Percentiles rank a stretch among this genome's conserved stretches.
phyloP scores from a whole-genome alignment of 1,140 invertebrate genomes.

The Procambarus virginalis region DNA sequence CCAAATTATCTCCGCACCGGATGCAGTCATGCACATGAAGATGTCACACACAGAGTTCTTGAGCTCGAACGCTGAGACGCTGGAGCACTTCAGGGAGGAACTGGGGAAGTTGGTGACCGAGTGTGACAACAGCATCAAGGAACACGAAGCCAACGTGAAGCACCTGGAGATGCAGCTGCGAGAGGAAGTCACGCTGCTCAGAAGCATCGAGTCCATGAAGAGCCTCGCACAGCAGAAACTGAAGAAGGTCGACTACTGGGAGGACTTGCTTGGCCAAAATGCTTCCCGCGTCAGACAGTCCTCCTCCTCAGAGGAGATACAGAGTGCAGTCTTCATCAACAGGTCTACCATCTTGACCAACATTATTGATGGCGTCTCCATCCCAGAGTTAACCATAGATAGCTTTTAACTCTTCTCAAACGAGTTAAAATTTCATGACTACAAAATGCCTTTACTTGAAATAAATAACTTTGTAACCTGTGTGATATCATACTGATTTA shows the following conservation, averaged over 20 bases:
- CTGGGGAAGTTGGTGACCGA: constrained; percentile 17
- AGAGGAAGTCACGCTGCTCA: constrained; percentile 11
- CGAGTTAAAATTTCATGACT: not conserved
- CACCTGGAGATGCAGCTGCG: not conserved
- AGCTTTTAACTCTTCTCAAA: not conserved
- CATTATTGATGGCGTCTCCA: not conserved
- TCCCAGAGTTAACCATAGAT: not conserved
- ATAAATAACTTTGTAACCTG: no score
- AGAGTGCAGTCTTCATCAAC: constrained; percentile 16
- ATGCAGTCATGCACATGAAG: constrained; percentile 42
- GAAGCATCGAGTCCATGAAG: constrained; percentile 30
- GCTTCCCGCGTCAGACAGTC: constrained; percentile 21
- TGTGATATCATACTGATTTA: no score
- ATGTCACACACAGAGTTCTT: constrained; percentile 17
- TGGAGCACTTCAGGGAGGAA: constrained; percentile 36
- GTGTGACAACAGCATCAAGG: constrained; percentile 37
- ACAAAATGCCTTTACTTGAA: no score
- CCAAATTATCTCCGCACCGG: constrained; percentile 4
- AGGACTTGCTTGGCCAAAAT: constrained; percentile 19
- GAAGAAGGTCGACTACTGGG: constrained; percentile 47
- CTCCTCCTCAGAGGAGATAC: constrained; percentile 1
- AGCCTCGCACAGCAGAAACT: constrained; percentile 36
- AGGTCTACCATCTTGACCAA: constrained; percentile 13
- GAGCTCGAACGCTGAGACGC: constrained; percentile 10
- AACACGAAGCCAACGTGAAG: constrained; percentile 26